Evolutionary conservation across 2,797 vertebrate genomes (phyloP).

Genomic region (Chelon auratus): DNA sequence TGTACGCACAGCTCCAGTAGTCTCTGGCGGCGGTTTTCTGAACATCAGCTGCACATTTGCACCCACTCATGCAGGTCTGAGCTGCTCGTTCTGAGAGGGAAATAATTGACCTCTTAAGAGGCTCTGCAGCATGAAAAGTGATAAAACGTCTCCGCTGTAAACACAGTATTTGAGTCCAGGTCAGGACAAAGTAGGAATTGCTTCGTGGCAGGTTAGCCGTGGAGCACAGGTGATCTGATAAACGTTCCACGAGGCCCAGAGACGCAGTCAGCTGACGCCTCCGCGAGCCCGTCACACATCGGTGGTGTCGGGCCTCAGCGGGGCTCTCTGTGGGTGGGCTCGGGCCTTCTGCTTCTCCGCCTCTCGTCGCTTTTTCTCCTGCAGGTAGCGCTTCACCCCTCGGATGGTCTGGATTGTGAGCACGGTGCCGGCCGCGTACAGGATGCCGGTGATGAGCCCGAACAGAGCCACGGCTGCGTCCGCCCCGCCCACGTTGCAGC

Average conservation of each 20-base stretch:
- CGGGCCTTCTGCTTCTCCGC: constrained; percentile 24
- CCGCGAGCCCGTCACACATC: constrained; percentile 55
- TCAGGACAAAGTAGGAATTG: background rate
- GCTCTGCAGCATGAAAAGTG: no score
- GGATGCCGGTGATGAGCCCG: constrained; percentile 86
- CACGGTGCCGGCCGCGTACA: constrained; percentile 85
- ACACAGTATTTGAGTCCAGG: background rate
- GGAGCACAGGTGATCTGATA: no score
- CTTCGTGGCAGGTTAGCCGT: no score
- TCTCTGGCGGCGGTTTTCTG: no score
- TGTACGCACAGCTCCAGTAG: no score
- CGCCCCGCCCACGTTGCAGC: constrained; percentile 88
- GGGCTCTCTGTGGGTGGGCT: constrained; percentile 28
- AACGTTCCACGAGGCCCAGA: no score
- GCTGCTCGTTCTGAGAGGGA: background rate
- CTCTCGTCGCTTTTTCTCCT: constrained; percentile 56
- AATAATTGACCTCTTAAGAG: background rate
- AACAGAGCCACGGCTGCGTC: constrained; percentile 92
- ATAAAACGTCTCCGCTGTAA: background rate
- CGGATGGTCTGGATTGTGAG: constrained; percentile 82
- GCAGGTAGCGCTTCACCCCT: constrained; percentile 62
- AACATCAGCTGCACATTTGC: background rate
- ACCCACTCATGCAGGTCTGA: background rate
- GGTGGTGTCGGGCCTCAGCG: constrained; percentile 57
- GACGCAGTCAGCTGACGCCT: no score